These are phyloP conservation scores for Astreopora myriophthalma DNA, from an alignment of 64 coral and sea anemone species.

Conservation along the genomic window DNA sequence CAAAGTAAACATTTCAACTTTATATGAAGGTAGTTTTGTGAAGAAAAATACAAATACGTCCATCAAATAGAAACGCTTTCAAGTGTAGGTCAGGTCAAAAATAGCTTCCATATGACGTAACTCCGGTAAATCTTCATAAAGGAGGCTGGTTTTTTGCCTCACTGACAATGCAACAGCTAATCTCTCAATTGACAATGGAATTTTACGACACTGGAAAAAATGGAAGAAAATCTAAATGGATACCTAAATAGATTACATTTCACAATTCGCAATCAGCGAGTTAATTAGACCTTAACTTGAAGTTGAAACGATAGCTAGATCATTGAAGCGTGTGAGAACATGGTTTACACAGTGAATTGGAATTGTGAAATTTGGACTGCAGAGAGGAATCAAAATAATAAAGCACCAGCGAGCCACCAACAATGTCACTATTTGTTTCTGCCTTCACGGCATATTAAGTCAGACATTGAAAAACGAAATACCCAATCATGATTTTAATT, in stretches of 20 bases:
- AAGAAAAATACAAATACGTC: background rate
- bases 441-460: background rate
- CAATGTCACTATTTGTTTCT: background rate
- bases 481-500: too few species aligned
- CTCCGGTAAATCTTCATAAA: background rate
- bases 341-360: background rate
- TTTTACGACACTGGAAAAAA: too few species aligned
- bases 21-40: background rate
- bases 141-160: too few species aligned
- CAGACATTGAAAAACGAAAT: background rate
- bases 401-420: background rate
- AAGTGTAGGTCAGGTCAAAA: background rate
- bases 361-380: background rate
- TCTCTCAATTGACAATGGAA: too few species aligned
- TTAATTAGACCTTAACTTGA: background rate
- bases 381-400: background rate
- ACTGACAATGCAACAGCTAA: too few species aligned
- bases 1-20: background rate
- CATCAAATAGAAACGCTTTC: background rate
- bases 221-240: too few species aligned
- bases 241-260: background rate
- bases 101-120: conserved; percentile 24
- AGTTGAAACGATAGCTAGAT: background rate
- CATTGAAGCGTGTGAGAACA: background rate
- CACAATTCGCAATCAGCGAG: too few species aligned